Base-by-base conservation (phyloP, 2,888 invertebrate genomes). In the Heliconius ethilla region DNA sequence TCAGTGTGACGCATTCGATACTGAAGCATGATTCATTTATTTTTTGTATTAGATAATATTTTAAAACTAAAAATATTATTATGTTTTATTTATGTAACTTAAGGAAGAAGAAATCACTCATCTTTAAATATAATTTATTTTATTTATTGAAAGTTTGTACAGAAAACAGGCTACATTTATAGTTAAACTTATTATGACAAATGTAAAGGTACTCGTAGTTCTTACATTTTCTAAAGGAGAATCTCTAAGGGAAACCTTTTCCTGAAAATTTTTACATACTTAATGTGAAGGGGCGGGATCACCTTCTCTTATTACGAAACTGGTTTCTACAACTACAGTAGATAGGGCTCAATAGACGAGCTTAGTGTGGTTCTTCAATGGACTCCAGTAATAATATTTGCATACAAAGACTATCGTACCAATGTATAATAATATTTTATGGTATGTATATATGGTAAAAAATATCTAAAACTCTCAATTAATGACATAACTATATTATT, bases 341-440 rank as follows among this genome's bases (percentile, higher is more conserved):
- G 82, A 82, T 86, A 85, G 83, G 83, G 85, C 86, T 87, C 87
- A 85, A 88, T 89, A 86, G 86, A 84, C 86, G 83, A 86, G 84
- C 87, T 89, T 86, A 81, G 87, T 88, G 87, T 87, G 89, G 89
- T 89, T 89, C 89, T 90, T 90, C 89, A 88, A 89, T 90, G 89
- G 88, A 88, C 89, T 89, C 86, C 86, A 86, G 87, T 88, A 91
- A 91, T 91, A 91, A 89, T 90, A 92, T 91, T 92, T 91, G 90
- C 92, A 92, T 92, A 90, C 86, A 91, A 91, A 91, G 89, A 88
- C 88, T 88, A 89, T 90, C 85, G 85, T 86, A 84, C 85, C 85
- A 84, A 87, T 88, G 85, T 87, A 0, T 25, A 27, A n/a, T n/a
- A n/a, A n/a, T n/a, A n/a, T n/a, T n/a, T n/a, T n/a, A n/a, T n/a